Evolutionary conservation across 92 coral and sea anemone genomes (phyloP).

Genomic region (Bergia sp.): DNA sequence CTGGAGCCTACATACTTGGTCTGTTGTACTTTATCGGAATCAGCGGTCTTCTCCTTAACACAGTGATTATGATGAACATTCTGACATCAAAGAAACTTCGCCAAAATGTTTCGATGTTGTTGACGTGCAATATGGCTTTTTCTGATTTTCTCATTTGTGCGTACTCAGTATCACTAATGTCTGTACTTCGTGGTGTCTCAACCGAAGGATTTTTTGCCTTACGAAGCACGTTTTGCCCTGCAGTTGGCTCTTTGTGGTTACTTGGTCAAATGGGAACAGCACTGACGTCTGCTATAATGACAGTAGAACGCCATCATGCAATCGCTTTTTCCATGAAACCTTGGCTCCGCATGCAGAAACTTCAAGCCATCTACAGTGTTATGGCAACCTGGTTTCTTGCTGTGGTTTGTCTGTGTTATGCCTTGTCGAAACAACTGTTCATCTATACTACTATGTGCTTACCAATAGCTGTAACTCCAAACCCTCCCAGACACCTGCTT

Average conservation of each 20-base stretch:
- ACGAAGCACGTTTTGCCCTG: neutral
- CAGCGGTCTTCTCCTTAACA: neutral
- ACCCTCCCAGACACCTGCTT: neutral
- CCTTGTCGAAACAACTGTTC: neutral
- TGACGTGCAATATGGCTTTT: conserved; percentile 8
- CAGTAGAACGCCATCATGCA: neutral
- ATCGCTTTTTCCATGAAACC: neutral
- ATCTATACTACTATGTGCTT: neutral
- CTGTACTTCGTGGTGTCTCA: neutral
- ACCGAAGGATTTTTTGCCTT: neutral
- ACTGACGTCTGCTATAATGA: neutral
- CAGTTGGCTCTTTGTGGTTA: neutral
- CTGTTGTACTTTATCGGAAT: neutral
- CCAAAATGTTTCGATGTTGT: neutral
- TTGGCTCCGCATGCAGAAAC: neutral
- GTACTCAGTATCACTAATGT: neutral
- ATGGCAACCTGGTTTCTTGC: neutral
- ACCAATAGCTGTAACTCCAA: neutral
- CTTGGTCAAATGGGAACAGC: neutral
- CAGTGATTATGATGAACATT: neutral
- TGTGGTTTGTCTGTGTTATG: neutral
- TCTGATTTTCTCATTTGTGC: neutral
- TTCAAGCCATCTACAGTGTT: neutral
- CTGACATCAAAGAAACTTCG: neutral
- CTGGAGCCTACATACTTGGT: neutral